These are phyloP conservation scores for Himalopsyche japonica DNA, from an alignment of 2,888 invertebrate genomes.

Conservation along the genomic window DNA sequence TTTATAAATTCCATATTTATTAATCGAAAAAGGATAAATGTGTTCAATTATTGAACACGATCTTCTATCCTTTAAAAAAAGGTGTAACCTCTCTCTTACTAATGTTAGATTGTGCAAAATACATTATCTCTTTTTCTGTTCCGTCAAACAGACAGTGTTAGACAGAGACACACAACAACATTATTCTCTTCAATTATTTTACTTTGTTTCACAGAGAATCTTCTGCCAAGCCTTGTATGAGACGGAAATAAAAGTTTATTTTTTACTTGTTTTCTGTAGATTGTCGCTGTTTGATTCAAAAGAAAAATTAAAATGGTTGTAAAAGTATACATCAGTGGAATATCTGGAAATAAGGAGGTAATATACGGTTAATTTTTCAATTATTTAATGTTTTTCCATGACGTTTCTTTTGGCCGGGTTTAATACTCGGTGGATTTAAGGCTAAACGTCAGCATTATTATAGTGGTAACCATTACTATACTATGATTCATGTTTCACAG, in stretches of 20 bases:
- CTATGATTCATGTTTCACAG: conserved; percentile 50
- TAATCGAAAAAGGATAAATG: too few relatives aligned
- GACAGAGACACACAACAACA: conserved; percentile 5
- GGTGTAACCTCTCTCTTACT: neutral
- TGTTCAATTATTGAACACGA: neutral
- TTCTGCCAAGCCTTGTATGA: conserved; percentile 33
- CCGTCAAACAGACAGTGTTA: neutral
- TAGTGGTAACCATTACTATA: conserved; percentile 21
- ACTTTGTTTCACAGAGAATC: neutral
- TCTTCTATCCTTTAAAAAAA: neutral
- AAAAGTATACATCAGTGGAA: conserved; percentile 89
- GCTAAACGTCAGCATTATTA: conserved; percentile 46
- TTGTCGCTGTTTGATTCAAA: conserved; percentile 11
- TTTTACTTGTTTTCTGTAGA: conserved; percentile 34
- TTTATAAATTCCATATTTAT: too few relatives aligned
- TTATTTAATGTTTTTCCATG: conserved; percentile 8
- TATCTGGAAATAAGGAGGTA: conserved; percentile 94
- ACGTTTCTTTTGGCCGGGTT: conserved; percentile 47
- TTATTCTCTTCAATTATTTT: conserved; percentile 34
- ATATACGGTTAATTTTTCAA: conserved; percentile 54
- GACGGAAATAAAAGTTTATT: conserved; percentile 38
- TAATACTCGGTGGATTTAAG: conserved; percentile 44
- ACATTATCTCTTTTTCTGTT: neutral
- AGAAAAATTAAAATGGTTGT: conserved; percentile 70
- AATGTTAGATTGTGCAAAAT: neutral